A percentile compares a stretch with the other conserved stretches of the same genome.
Conservation (phyloP, 2,797 vertebrate species). For the Botia kubotai region DNA sequence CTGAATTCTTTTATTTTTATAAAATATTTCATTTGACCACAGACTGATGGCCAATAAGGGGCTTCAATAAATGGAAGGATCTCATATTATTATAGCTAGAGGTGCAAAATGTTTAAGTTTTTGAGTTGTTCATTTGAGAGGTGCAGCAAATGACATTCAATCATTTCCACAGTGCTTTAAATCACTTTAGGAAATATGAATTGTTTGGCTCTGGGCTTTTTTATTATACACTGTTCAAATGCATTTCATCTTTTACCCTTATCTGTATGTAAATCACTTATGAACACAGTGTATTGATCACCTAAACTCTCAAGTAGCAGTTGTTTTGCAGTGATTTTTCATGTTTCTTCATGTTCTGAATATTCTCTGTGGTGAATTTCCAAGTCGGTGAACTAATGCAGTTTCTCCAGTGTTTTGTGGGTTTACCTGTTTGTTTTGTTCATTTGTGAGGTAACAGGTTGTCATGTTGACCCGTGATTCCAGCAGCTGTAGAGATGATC, state of each 20-base stretch:
- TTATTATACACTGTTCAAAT: conserved; percentile 21
- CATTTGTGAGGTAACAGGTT: conserved; percentile 70
- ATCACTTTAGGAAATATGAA: conserved; percentile 21
- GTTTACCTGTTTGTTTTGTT: conserved; percentile 68
- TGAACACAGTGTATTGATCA: conserved; percentile 38
- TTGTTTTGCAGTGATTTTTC: conserved; percentile 63
- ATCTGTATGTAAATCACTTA: conserved; percentile 39
- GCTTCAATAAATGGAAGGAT: conserved; percentile 6
- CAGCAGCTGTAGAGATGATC: conserved; percentile 55
- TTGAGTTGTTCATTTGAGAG: conserved; percentile 5
- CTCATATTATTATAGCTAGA: conserved; percentile 14
- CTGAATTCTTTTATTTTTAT: not conserved
- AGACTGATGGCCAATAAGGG: not conserved
- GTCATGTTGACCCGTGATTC: conserved; percentile 61
- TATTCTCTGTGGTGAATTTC: conserved; percentile 55
- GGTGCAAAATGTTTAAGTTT: conserved; percentile 6
- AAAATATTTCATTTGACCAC: conserved; percentile 3
- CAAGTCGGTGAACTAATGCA: conserved; percentile 49
- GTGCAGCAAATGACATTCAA: not conserved
- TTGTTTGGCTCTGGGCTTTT: conserved; percentile 11
- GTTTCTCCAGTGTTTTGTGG: conserved; percentile 58
- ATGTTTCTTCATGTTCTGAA: conserved; percentile 55
- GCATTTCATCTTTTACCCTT: conserved; percentile 32
- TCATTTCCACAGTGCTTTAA: conserved; percentile 21
- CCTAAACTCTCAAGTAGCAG: conserved; percentile 71